phyloP scores from a whole-genome alignment of 2,113 vertebrate species.

The Takifugu bimaculatus region DNA sequence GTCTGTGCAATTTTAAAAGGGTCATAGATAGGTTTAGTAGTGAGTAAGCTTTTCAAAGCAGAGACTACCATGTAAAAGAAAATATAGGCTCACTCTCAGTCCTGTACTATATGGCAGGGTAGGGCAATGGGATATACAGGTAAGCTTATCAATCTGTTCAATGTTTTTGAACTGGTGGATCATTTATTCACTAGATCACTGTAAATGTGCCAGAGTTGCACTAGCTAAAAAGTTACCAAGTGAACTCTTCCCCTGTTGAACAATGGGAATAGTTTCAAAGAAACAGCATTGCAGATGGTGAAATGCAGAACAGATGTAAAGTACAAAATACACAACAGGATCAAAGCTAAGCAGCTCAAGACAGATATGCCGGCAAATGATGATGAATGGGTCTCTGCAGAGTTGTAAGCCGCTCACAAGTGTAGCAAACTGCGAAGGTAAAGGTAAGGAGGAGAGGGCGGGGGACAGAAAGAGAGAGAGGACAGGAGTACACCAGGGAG shows the following conservation, averaged over 20 bases:
- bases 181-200: slow-evolving; percentile 47
- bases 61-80: slow-evolving; percentile 61
- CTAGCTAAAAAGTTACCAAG: slow-evolving; percentile 69
- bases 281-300: slow-evolving; percentile 94
- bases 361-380: slow-evolving; percentile 97
- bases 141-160: slow-evolving; percentile 26
- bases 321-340: slow-evolving; percentile 96
- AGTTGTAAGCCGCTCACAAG: slow-evolving; percentile 90
- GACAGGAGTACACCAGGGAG: slow-evolving; percentile 68
- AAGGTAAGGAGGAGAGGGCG: slow-evolving; percentile 51
- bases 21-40: slow-evolving; percentile 58
- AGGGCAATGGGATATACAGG: slow-evolving; percentile 24
- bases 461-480: slow-evolving; percentile 15
- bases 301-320: slow-evolving; percentile 99
- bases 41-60: slow-evolving; percentile 63
- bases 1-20: slow-evolving; percentile 33
- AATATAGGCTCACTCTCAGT: slow-evolving; percentile 45
- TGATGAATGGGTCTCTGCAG: slow-evolving; percentile 96
- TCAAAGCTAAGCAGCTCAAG: slow-evolving; percentile 93
- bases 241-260: slow-evolving; percentile 81
- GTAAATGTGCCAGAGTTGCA: slow-evolving; percentile 67
- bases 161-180: slow-evolving; percentile 47
- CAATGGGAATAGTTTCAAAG: slow-evolving; percentile 88
- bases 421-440: slow-evolving; percentile 84
- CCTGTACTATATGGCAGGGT: slow-evolving; percentile 36